Evolutionary conservation across 2,113 vertebrate genomes (phyloP).

Genomic region (Cryptotis parvus): DNA sequence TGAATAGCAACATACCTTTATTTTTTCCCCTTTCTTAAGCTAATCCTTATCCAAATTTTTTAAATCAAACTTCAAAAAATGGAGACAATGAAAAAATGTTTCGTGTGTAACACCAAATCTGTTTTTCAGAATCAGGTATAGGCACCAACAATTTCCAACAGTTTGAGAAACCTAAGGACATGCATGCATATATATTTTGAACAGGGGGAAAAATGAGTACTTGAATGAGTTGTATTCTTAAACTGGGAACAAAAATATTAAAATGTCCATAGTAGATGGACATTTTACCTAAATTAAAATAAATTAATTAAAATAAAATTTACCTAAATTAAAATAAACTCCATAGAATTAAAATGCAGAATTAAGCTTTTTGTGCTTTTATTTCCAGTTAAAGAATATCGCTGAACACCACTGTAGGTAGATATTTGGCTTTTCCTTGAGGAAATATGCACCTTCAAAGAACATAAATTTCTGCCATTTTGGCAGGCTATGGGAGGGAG

Average conservation of each 20-base stretch:
- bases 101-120: background rate
- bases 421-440: background rate
- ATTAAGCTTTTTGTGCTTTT: background rate
- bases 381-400: background rate
- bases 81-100: background rate
- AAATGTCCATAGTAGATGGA: background rate
- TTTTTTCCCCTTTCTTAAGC: background rate
- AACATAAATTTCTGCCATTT: too few relatives aligned
- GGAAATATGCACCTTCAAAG: constrained; percentile 6
- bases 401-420: background rate
- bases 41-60: background rate
- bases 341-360: background rate
- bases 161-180: background rate
- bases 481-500: too few relatives aligned
- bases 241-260: background rate
- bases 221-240: too few relatives aligned
- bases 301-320: too few relatives aligned
- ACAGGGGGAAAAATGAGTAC: too few relatives aligned
- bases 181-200: too few relatives aligned
- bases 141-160: background rate
- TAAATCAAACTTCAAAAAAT: background rate
- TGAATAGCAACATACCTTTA: background rate
- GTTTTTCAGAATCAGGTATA: constrained; percentile 3
- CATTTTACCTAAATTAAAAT: too few relatives aligned
- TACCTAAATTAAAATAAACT: background rate